Evolutionary conservation across 2,113 vertebrate genomes (phyloP).

Genomic region (Motacilla alba): DNA sequence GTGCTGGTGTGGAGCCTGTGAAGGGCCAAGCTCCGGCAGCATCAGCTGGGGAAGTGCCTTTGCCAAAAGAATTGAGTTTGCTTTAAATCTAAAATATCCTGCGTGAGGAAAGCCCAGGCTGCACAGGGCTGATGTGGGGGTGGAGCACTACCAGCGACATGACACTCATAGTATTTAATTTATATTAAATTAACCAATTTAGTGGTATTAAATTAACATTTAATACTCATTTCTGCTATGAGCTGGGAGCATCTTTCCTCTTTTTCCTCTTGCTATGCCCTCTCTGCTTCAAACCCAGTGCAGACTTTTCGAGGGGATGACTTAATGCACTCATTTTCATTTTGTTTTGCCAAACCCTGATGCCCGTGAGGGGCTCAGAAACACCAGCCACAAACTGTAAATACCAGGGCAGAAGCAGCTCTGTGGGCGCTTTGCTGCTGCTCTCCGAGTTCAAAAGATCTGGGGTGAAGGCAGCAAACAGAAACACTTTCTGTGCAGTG

Average conservation of each 20-base stretch:
- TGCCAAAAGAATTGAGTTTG: background rate
- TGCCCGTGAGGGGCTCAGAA: background rate
- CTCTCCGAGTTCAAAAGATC: background rate
- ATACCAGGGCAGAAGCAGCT: background rate
- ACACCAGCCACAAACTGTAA: background rate
- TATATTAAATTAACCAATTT: background rate
- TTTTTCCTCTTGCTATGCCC: background rate
- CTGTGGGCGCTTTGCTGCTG: background rate
- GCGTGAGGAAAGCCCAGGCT: fast-evolving
- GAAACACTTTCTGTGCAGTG: background rate
- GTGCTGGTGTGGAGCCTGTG: background rate
- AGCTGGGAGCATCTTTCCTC: background rate
- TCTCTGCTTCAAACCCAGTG: background rate
- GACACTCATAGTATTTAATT: background rate
- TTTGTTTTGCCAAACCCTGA: background rate
- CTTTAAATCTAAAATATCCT: background rate
- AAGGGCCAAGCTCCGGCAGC: background rate
- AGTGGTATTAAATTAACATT: background rate
- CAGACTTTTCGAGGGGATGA: background rate
- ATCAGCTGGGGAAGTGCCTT: background rate
- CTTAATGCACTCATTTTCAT: fast-evolving
- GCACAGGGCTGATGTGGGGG: fast-evolving
- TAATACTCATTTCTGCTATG: fast-evolving
- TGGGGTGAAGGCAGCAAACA: background rate
- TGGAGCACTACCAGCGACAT: background rate